phyloP scores from a whole-genome alignment of 2,888 invertebrate genomes.

The Notodonta dromedarius region DNA sequence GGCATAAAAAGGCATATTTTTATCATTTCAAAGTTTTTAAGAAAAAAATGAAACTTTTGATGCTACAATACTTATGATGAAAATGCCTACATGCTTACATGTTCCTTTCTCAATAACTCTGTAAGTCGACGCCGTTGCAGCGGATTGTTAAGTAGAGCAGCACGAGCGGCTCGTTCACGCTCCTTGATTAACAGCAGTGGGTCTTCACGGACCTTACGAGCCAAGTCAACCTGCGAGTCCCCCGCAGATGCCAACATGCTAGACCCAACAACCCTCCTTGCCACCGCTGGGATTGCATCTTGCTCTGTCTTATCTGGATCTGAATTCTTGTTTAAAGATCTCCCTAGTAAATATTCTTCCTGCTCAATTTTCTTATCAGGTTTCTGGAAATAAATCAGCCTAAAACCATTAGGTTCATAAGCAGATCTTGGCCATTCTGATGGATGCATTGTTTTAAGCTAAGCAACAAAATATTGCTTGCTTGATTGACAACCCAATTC shows the following conservation, averaged over 20 bases:
- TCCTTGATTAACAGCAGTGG: conserved; percentile 95
- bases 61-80: not conserved
- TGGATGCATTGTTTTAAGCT: too few relatives aligned
- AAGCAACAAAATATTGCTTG: too few relatives aligned
- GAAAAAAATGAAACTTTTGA: not conserved
- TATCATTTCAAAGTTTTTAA: too few relatives aligned
- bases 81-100: conserved; percentile 48
- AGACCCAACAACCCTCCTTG: conserved; percentile 72
- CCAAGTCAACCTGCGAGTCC: conserved; percentile 92
- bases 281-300: conserved; percentile 89
- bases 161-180: conserved; percentile 93
- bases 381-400: too few relatives aligned
- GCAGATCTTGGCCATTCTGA: too few relatives aligned
- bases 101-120: conserved; percentile 88
- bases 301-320: conserved; percentile 87
- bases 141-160: conserved; percentile 95
- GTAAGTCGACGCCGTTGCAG: conserved; percentile 94
- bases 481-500: too few relatives aligned
- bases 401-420: too few relatives aligned
- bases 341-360: conserved; percentile 95
- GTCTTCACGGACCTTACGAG: conserved; percentile 96
- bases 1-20: too few relatives aligned
- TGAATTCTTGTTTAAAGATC: conserved; percentile 91
- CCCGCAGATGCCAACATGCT: conserved; percentile 75
- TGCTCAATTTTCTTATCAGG: conserved; percentile 87